Percentiles rank a stretch among this genome's conserved stretches.
Evolutionary conservation across 2,113 vertebrate species (phyloP).

Genomic region (Indicator maculatus): DNA sequence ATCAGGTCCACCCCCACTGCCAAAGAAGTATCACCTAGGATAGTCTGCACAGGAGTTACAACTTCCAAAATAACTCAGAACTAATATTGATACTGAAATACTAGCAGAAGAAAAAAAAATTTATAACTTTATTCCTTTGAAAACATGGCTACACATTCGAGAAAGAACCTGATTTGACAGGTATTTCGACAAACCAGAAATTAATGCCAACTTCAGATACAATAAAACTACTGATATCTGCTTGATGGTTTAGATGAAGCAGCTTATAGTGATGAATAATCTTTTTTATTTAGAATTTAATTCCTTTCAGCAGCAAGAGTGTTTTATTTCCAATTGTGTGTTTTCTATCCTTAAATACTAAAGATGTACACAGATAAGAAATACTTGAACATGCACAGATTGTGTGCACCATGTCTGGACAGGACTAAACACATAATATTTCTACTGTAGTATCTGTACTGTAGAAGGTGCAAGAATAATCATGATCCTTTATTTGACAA

Average conservation of each 20-base stretch:
- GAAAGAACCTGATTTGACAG: neutral
- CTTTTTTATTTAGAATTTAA: neutral
- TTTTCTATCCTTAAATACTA: neutral
- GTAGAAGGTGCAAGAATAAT: neutral
- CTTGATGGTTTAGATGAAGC: neutral
- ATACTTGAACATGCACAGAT: neutral
- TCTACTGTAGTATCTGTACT: neutral
- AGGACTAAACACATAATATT: neutral
- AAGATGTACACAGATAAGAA: neutral
- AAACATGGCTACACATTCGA: neutral
- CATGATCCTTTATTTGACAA: neutral
- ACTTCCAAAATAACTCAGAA: neutral
- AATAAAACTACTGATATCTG: neutral
- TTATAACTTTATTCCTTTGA: neutral
- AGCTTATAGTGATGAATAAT: neutral
- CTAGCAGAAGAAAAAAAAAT: neutral
- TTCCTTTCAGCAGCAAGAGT: neutral
- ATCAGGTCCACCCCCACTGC: too few species aligned
- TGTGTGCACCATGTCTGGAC: neutral
- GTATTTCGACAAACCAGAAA: neutral
- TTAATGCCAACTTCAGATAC: neutral
- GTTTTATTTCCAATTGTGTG: neutral
- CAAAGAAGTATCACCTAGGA: too few species aligned
- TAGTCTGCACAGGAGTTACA: neutral
- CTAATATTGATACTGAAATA: neutral